phyloP scores from a whole-genome alignment of 2,888 invertebrate genomes.

The Acanthacorydalis orientalis region DNA sequence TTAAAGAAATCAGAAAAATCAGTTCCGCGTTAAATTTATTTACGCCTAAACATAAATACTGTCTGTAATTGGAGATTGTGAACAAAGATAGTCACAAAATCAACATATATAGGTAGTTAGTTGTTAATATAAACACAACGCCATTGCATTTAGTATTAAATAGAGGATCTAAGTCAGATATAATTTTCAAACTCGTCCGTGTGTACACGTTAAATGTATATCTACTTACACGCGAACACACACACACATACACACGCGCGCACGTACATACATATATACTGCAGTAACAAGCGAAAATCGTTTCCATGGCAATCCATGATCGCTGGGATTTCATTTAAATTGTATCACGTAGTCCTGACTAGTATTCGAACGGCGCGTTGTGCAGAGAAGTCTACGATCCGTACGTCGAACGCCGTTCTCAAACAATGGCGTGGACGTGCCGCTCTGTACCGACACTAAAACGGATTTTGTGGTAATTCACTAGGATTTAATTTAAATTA shows the following conservation, averaged over 20 bases:
- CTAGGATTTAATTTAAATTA: constrained; percentile 62
- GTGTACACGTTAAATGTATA: not conserved
- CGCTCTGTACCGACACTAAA: constrained; percentile 12
- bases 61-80: not conserved
- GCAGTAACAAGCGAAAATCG: constrained; percentile 9
- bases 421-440: constrained; percentile 2
- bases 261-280: not conserved
- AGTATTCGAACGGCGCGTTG: constrained; percentile 13
- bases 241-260: not conserved
- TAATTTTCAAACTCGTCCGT: not conserved
- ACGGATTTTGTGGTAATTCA: constrained; percentile 38
- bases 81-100: not conserved
- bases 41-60: not conserved
- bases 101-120: not conserved
- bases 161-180: no score
- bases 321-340: constrained; percentile 24
- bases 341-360: constrained; percentile 16
- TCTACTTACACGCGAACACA: not conserved
- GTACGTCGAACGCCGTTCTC: no score
- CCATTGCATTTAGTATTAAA: no score
- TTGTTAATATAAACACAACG: not conserved
- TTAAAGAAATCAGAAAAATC: not conserved
- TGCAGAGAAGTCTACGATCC: constrained; percentile 13
- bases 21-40: not conserved
- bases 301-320: constrained; percentile 26